A percentile compares a stretch with the other conserved stretches of the same genome.
Conservation (phyloP, 2,113 vertebrate genomes). For the Leucosticte australis region DNA sequence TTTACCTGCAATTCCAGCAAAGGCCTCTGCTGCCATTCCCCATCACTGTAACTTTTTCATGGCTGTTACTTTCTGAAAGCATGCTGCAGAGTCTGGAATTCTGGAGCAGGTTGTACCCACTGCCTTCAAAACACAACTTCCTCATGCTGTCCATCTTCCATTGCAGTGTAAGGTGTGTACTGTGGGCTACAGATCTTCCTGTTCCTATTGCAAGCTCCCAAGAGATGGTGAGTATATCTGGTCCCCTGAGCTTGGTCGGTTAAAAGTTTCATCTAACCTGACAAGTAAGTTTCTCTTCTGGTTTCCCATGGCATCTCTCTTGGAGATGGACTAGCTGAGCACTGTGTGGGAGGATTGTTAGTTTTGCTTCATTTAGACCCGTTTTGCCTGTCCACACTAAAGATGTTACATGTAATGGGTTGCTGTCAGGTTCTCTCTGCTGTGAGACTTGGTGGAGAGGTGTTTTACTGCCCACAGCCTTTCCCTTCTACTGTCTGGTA, state of each 20-base stretch:
- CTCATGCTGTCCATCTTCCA: slow-evolving; percentile 40
- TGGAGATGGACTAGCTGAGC: background rate
- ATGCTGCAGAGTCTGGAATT: background rate
- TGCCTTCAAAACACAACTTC: background rate
- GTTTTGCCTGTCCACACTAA: background rate
- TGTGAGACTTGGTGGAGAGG: background rate
- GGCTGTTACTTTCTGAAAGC: background rate
- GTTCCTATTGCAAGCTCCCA: slow-evolving; percentile 79
- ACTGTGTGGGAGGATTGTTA: background rate
- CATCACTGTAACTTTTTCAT: background rate
- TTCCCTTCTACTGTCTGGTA: background rate
- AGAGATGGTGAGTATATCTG: slow-evolving; percentile 73
- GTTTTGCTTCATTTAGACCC: background rate
- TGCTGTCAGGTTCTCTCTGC: background rate
- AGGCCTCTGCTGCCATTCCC: background rate
- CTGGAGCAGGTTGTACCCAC: background rate
- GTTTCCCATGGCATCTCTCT: background rate
- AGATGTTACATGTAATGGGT: background rate
- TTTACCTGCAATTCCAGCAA: background rate
- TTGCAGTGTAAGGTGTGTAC: slow-evolving; percentile 78
- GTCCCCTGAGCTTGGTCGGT: background rate
- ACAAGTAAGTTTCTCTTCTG: slow-evolving; percentile 5
- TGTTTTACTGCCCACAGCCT: background rate
- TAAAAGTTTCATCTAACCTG: background rate
- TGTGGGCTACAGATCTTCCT: slow-evolving; percentile 74